Evolutionary conservation across 2,888 invertebrate species (phyloP).

Genomic region (Scrobipalpa costella): DNA sequence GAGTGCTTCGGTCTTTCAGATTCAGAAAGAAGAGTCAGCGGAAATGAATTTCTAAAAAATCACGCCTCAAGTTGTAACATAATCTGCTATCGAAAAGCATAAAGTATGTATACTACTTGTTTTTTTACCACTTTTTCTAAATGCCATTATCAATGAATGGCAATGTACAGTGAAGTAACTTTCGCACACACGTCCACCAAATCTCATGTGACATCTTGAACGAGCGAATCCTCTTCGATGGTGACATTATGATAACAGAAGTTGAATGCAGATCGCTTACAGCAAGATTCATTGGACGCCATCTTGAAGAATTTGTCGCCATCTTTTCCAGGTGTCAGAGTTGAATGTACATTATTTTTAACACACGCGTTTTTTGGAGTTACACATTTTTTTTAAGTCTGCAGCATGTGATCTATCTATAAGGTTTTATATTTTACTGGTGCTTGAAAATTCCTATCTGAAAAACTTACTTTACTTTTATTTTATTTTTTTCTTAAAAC

Average conservation of each 20-base stretch:
- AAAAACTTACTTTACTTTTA: too few species aligned
- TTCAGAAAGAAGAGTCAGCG: too few species aligned
- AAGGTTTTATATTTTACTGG: too few species aligned
- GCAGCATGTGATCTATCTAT: too few species aligned
- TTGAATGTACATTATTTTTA: not conserved
- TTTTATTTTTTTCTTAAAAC: too few species aligned
- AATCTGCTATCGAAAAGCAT: too few species aligned
- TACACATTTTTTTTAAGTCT: too few species aligned
- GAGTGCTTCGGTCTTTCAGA: too few species aligned
- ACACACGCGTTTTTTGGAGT: not conserved
- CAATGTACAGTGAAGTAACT: not conserved
- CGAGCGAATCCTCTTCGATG: slow-evolving; percentile 37
- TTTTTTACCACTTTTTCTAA: too few species aligned
- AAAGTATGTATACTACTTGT: too few species aligned
- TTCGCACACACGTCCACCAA: slow-evolving; percentile 21
- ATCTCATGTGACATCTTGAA: slow-evolving; percentile 43
- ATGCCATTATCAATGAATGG: not conserved
- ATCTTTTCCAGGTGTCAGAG: slow-evolving; percentile 13
- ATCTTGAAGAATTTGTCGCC: slow-evolving; percentile 35
- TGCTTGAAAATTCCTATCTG: too few species aligned
- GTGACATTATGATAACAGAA: slow-evolving; percentile 32
- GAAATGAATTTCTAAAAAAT: not conserved
- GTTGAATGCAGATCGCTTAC: slow-evolving; percentile 17
- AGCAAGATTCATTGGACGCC: slow-evolving; percentile 4
- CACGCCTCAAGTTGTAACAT: not conserved